phyloP scores from a whole-genome alignment of 2,797 vertebrate species.

The Pempheris klunzingeri region DNA sequence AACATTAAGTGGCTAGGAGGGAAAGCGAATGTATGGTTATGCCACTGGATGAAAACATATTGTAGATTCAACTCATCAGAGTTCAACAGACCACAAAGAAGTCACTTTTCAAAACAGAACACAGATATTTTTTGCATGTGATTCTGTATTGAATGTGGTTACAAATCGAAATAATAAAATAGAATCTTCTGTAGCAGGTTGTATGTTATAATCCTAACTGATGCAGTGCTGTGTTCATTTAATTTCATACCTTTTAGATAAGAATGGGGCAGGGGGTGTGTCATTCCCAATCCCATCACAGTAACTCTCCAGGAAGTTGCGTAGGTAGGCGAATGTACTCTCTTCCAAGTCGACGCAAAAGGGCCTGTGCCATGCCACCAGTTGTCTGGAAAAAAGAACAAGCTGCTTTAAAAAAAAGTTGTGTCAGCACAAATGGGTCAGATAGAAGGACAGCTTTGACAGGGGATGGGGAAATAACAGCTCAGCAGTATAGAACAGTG shows the following conservation, averaged over 20 bases:
- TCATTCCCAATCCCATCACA: constrained; percentile 85
- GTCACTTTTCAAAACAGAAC: not conserved
- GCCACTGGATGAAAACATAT: not conserved
- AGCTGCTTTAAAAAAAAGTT: constrained; percentile 18
- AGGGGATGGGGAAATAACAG: not conserved
- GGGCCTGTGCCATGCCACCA: constrained; percentile 89
- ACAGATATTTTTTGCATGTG: not conserved
- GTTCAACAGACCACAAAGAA: not conserved
- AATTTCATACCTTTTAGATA: constrained; percentile 82
- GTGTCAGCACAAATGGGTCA: constrained; percentile 20
- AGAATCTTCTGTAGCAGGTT: not conserved
- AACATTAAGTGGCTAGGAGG: not conserved
- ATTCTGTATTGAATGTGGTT: not conserved
- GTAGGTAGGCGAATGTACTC: constrained; percentile 87
- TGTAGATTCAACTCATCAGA: not conserved
- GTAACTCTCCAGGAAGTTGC: constrained; percentile 87
- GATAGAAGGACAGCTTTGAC: not conserved
- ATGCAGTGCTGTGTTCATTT: not conserved
- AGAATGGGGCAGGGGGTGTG: constrained; percentile 84
- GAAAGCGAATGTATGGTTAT: not conserved
- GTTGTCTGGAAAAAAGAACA: constrained; percentile 77
- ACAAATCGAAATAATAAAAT: not conserved
- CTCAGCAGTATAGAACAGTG: constrained; percentile 10
- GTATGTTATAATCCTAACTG: not conserved
- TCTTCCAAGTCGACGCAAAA: constrained; percentile 90